A percentile compares a stretch with the other conserved stretches of the same genome.
These are phyloP conservation scores for Listronotus bonariensis DNA, from an alignment of 1,140 invertebrate genomes.

Conservation along the genomic window DNA sequence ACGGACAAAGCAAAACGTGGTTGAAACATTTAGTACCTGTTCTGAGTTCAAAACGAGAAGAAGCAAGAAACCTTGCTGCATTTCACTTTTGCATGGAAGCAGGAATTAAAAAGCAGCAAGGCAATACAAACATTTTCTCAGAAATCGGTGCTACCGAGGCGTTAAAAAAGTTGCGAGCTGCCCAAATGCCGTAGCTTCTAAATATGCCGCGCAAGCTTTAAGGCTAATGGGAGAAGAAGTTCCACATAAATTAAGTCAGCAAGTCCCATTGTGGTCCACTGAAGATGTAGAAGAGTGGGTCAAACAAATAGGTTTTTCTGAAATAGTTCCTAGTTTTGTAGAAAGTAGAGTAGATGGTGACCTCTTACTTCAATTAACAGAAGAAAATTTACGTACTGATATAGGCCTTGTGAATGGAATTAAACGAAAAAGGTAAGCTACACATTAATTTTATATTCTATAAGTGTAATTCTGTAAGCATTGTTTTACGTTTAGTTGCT, in stretches of 20 bases:
- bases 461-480: too few species aligned
- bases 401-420: constrained; percentile 94
- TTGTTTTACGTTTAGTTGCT: too few species aligned
- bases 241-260: constrained; percentile 96
- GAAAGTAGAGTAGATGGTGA: constrained; percentile 98
- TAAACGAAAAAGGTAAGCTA: constrained; percentile 74
- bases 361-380: constrained; percentile 88
- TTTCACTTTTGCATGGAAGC: constrained; percentile 99
- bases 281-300: constrained; percentile 98
- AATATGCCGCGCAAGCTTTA: constrained; percentile 95
- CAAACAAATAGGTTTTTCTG: constrained; percentile 93
- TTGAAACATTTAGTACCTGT: constrained; percentile 91
- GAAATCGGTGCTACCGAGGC: constrained; percentile 96
- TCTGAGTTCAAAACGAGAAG: constrained; percentile 92
- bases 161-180: constrained; percentile 96
- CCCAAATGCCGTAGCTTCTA: constrained; percentile 96
- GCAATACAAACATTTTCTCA: constrained; percentile 90
- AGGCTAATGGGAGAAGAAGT: constrained; percentile 95
- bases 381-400: constrained; percentile 90
- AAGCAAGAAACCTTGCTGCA: constrained; percentile 94
- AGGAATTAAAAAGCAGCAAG: constrained; percentile 95
- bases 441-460: too few species aligned
- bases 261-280: constrained; percentile 96
- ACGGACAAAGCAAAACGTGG: constrained; percentile 97
- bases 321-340: constrained; percentile 82